A percentile compares a stretch with the other conserved stretches of the same genome.
Conservation (phyloP, 2,888 invertebrate species). For the Pseudococcus viburni region DNA sequence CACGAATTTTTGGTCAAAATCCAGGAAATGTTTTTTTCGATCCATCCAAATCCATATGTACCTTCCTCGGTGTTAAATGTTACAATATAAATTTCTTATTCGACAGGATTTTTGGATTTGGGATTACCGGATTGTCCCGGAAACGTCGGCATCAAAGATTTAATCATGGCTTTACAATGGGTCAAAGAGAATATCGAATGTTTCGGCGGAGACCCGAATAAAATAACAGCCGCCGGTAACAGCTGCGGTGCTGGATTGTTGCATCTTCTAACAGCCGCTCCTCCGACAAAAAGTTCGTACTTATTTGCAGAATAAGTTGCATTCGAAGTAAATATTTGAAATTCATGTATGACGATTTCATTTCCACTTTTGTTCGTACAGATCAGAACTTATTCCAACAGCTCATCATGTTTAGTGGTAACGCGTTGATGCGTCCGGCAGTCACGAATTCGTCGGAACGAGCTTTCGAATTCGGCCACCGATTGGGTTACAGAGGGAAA, state of each 20-base stretch:
- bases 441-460: neutral
- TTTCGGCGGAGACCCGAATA: constrained; percentile 75
- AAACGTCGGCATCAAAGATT: constrained; percentile 75
- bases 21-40: too few species aligned
- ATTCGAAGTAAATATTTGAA: neutral
- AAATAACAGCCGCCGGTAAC: constrained; percentile 73
- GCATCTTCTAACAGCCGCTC: constrained; percentile 64
- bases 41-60: neutral
- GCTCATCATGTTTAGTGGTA: constrained; percentile 28
- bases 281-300: constrained; percentile 57
- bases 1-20: too few species aligned
- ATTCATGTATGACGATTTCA: neutral
- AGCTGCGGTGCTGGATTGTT: constrained; percentile 67
- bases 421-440: constrained; percentile 3
- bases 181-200: constrained; percentile 75
- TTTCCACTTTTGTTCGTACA: neutral
- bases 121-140: constrained; percentile 67
- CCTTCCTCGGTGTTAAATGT: neutral
- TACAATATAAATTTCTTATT: neutral
- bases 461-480: constrained; percentile 57
- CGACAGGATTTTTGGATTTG: constrained; percentile 67
- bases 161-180: constrained; percentile 76
- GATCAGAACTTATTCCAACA: constrained; percentile 41
- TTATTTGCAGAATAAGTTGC: neutral
- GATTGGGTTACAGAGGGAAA: constrained; percentile 50